Conservation (phyloP, 2,113 vertebrate species). For the Centropristis striata region DNA sequence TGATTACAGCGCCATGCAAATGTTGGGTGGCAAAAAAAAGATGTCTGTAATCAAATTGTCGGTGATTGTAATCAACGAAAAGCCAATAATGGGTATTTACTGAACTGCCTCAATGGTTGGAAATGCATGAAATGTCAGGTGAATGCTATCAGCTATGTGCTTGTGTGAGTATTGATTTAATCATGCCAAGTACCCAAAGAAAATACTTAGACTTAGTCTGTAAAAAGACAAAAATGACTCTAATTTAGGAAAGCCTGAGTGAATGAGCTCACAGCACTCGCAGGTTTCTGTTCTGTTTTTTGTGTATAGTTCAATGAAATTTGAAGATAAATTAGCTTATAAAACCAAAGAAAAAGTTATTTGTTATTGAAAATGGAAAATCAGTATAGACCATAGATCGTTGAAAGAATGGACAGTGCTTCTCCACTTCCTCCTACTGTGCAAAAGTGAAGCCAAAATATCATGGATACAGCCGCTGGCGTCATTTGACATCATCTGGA, state of each 20-base stretch:
- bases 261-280: neutral
- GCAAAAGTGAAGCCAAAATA: too few relatives aligned
- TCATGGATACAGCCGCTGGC: too few relatives aligned
- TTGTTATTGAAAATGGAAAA: too few relatives aligned
- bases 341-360: too few relatives aligned
- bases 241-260: neutral
- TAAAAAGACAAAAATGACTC: neutral
- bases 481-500: too few relatives aligned
- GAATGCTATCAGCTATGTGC: slow-evolving; percentile 30
- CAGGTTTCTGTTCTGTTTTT: too few relatives aligned
- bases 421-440: too few relatives aligned
- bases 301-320: too few relatives aligned
- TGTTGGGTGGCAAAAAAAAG: slow-evolving; percentile 41
- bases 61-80: slow-evolving; percentile 60
- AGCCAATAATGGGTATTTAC: slow-evolving; percentile 47
- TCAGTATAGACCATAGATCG: too few relatives aligned
- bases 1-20: slow-evolving; percentile 49
- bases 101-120: slow-evolving; percentile 15
- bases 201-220: neutral
- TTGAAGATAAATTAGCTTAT: too few relatives aligned
- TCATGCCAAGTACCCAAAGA: slow-evolving; percentile 13
- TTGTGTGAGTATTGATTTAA: slow-evolving; percentile 11
- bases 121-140: slow-evolving; percentile 37
- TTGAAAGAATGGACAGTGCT: too few relatives aligned
- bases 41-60: slow-evolving; percentile 35